These are phyloP conservation scores for Cheumatopsyche charites DNA, from an alignment of 1,140 invertebrate genomes.

Conservation along the genomic window DNA sequence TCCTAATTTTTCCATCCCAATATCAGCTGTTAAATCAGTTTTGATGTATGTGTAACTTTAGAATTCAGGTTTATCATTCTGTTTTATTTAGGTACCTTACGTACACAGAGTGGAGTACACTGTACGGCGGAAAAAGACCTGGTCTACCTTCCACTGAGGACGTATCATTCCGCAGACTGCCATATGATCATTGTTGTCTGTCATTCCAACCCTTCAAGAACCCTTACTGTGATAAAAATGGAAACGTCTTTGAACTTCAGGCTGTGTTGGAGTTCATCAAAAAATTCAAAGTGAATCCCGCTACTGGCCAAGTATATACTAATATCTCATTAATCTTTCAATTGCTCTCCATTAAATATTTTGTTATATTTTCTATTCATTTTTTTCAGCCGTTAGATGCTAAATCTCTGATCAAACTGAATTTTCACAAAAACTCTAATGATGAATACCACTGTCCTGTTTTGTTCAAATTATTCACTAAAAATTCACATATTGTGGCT, in stretches of 20 bases:
- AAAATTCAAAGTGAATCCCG: conserved; percentile 93
- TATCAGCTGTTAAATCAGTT: too few species aligned
- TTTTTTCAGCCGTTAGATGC: conserved; percentile 73
- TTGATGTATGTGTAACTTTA: too few species aligned
- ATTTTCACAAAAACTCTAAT: conserved; percentile 87
- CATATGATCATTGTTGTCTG: conserved; percentile 92
- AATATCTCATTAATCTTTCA: conserved; percentile 21
- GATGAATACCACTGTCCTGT: conserved; percentile 92
- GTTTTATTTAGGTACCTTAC: conserved; percentile 82
- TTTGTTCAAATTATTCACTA: conserved; percentile 93
- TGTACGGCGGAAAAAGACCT: conserved; percentile 92
- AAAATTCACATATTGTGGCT: conserved; percentile 93
- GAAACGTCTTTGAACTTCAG: conserved; percentile 89
- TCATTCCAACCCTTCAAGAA: conserved; percentile 91
- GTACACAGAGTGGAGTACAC: conserved; percentile 93
- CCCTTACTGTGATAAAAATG: conserved; percentile 88
- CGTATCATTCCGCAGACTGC: conserved; percentile 86
- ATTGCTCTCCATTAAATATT: conserved; percentile 14
- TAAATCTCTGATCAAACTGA: conserved; percentile 88
- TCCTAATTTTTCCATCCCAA: too few species aligned
- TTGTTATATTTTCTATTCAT: conserved; percentile 11
- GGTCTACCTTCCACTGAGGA: conserved; percentile 72
- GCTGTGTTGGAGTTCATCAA: conserved; percentile 90
- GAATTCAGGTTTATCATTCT: background rate
- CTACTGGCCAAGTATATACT: conserved; percentile 81